Conservation (phyloP, 1,140 invertebrate genomes). For the Helicoverpa zea region DNA sequence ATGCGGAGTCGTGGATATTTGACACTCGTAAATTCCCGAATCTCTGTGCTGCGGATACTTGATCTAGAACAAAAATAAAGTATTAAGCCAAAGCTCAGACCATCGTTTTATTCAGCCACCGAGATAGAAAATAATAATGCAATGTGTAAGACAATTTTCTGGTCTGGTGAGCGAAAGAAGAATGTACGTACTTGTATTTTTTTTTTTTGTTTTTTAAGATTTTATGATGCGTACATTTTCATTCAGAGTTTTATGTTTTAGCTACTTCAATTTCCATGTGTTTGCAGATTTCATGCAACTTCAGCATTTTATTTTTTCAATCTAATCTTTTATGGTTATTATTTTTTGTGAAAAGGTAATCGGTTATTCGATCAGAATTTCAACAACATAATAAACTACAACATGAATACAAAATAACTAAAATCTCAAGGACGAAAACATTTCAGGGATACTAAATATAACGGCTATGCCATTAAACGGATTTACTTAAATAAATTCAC, state of each 20-base stretch:
- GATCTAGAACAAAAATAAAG: constrained; percentile 87
- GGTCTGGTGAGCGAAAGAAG: constrained; percentile 49
- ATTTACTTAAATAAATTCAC: neutral
- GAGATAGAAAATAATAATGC: constrained; percentile 38
- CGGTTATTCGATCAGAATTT: too few species aligned
- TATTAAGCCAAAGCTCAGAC: neutral
- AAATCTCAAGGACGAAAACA: too few species aligned
- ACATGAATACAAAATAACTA: too few species aligned
- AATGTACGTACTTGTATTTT: neutral
- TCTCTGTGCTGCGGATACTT: constrained; percentile 94
- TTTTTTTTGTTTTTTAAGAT: neutral
- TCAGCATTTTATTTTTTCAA: too few species aligned
- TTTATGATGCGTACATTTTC: neutral
- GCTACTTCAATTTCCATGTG: too few species aligned
- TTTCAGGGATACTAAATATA: neutral
- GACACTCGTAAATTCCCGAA: constrained; percentile 96
- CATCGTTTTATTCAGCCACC: constrained; percentile 50
- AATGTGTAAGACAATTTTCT: constrained; percentile 55
- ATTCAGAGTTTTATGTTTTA: neutral
- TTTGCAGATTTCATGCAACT: too few species aligned
- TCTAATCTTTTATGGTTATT: too few species aligned
- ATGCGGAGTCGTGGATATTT: constrained; percentile 95
- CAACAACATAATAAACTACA: too few species aligned
- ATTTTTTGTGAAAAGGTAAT: too few species aligned
- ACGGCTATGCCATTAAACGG: neutral